These are phyloP conservation scores for Argyrosomus regius DNA, from an alignment of 2,797 vertebrate species.

Conservation along the genomic window DNA sequence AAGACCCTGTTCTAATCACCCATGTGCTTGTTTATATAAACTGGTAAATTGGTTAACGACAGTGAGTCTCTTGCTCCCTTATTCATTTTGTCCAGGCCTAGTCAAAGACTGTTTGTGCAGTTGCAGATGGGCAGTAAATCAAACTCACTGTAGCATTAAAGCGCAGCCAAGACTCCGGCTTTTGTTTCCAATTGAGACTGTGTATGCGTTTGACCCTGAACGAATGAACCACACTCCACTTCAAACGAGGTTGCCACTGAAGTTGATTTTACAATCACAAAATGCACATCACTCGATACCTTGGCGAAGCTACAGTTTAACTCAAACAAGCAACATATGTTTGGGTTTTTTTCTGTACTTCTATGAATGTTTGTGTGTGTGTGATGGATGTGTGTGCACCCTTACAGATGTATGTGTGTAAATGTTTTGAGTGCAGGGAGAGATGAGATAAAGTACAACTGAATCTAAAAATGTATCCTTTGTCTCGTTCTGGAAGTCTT, in stretches of 20 bases:
- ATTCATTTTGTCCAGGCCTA: conserved; percentile 66
- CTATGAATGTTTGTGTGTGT: conserved; percentile 2
- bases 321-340: conserved; percentile 71
- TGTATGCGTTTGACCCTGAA: conserved; percentile 76
- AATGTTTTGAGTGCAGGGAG: conserved; percentile 30
- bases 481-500: conserved; percentile 69
- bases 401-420: background rate
- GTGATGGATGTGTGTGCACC: background rate
- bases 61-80: conserved; percentile 68
- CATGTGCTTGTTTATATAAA: conserved; percentile 81
- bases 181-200: conserved; percentile 74
- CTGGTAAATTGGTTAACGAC: conserved; percentile 83
- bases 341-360: conserved; percentile 29
- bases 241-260: conserved; percentile 75
- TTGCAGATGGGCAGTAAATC: conserved; percentile 82
- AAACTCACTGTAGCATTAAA: conserved; percentile 80
- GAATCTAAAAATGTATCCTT: conserved; percentile 74
- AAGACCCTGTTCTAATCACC: conserved; percentile 77
- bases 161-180: conserved; percentile 64
- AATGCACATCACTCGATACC: conserved; percentile 69
- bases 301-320: conserved; percentile 55
- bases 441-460: conserved; percentile 58
- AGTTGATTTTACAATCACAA: conserved; percentile 76
- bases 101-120: conserved; percentile 75
- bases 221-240: conserved; percentile 72